phyloP scores from a whole-genome alignment of 2,888 invertebrate genomes.

The Pseudococcus jackbeardsleyi region DNA sequence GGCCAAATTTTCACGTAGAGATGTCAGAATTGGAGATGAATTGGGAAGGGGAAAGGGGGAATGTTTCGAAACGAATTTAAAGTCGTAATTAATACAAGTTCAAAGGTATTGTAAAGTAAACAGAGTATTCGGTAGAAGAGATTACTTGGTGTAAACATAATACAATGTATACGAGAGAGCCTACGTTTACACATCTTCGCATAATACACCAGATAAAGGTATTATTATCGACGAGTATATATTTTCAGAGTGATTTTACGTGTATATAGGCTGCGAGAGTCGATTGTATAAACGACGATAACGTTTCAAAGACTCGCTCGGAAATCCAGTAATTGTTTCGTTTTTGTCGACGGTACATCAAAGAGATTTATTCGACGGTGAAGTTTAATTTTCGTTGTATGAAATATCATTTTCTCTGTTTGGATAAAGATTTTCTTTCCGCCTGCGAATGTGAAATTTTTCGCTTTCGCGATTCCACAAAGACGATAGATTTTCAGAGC shows the following conservation, averaged over 20 bases:
- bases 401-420: conserved; percentile 10
- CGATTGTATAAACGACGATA: conserved; percentile 29
- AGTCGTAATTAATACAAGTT: too few species aligned
- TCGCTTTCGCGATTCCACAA: conserved; percentile 25
- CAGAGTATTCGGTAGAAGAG: too few species aligned
- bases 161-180: too few species aligned
- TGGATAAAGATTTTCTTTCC: not conserved
- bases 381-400: conserved; percentile 22
- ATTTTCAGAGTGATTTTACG: conserved; percentile 5
- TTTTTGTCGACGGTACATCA: not conserved
- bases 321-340: conserved; percentile 33
- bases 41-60: not conserved
- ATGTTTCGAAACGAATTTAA: too few species aligned
- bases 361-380: conserved; percentile 15
- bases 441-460: not conserved
- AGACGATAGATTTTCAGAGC: not conserved
- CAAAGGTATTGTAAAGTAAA: too few species aligned
- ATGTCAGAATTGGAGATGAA: not conserved
- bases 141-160: too few species aligned
- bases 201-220: not conserved
- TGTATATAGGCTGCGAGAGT: not conserved
- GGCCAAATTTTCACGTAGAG: too few species aligned
- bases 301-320: conserved; percentile 25
- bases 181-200: not conserved
- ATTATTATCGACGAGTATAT: not conserved